Conservation (phyloP, 2,113 vertebrate species). For the Psophia crepitans region DNA sequence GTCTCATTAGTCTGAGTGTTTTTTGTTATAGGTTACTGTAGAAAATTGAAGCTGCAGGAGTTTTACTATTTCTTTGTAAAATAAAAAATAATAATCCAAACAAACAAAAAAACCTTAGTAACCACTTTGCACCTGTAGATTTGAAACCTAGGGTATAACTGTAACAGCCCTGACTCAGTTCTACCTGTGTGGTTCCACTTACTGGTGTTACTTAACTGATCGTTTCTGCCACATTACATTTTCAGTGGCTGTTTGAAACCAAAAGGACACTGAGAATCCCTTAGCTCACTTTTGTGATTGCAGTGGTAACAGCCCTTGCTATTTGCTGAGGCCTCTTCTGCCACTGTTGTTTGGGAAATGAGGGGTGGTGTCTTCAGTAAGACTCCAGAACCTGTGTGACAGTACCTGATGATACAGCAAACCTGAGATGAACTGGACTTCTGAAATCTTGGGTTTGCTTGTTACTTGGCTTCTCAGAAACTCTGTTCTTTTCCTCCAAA, state of each 20-base stretch:
- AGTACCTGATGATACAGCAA: neutral
- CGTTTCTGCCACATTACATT: rapidly evolving
- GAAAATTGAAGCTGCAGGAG: neutral
- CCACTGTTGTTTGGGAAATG: rapidly evolving
- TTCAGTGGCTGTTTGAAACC: neutral
- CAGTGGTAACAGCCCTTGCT: neutral
- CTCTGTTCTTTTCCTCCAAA: neutral
- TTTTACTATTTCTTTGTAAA: neutral
- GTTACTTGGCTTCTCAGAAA: neutral
- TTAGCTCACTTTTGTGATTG: neutral
- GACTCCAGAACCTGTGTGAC: neutral
- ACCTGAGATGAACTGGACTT: neutral
- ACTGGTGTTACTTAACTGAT: neutral
- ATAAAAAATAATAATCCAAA: neutral
- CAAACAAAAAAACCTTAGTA: neutral
- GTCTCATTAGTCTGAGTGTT: neutral
- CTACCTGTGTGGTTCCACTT: neutral
- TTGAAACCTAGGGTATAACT: neutral
- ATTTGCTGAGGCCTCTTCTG: neutral
- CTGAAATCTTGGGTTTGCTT: neutral
- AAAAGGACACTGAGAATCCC: neutral
- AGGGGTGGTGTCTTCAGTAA: neutral
- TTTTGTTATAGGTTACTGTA: neutral
- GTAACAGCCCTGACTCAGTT: neutral
- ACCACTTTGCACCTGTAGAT: neutral